Evolutionary conservation across 2,888 invertebrate genomes (phyloP), one percentile per base, ranked within the genome.

Genomic region (Cepaea hortensis): DNA sequence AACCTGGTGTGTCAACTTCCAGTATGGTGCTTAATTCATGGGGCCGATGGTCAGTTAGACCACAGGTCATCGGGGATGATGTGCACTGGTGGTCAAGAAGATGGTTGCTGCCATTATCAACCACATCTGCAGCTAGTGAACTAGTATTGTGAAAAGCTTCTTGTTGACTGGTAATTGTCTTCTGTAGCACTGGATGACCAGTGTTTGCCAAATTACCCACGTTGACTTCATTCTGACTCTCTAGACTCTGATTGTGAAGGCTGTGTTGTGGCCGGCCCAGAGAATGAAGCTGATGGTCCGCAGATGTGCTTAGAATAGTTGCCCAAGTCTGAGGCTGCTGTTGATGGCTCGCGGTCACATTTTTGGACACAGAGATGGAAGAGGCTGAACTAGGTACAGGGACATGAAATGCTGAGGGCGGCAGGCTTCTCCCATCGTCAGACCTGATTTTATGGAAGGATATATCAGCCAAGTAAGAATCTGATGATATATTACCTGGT

Each of bases 1-100:
- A 85, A 18, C 61, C 75, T 15, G 93, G 93, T 1, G 92, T 92
- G 87, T 92, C 93, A n/a, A 92, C 91, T 86, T 93, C 93, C 55
- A 90, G 87, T 23, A 93, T 93, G 46, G 92, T 92, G 80, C 92
- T 92, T 73, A 93, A 88, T 86, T 93, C 91, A 73, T 91, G 91
- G 15, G 88, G 89, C 73, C 88, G 76, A 61, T 87, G 84, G 7
- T 85, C 85, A 3, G 79, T 4, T 18, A 81, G 72, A 46, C 82
- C 70, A 15, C 55, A 18, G 61, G 23, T 11, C 11, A 75, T 35
- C 6, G 23, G 50, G n/a, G 84, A 77, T 7, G 65, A 15, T 46
- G 68, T 5, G 46, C 65, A 20, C n/a, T 73, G 83, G 13, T 68
- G 50, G 55, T 23, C 72, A 50, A 18, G 70, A 13, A 48, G 50